Percentiles rank a stretch among this genome's conserved stretches.
phyloP scores from a whole-genome alignment of 2,113 vertebrate species.

The Stictonetta naevosa region DNA sequence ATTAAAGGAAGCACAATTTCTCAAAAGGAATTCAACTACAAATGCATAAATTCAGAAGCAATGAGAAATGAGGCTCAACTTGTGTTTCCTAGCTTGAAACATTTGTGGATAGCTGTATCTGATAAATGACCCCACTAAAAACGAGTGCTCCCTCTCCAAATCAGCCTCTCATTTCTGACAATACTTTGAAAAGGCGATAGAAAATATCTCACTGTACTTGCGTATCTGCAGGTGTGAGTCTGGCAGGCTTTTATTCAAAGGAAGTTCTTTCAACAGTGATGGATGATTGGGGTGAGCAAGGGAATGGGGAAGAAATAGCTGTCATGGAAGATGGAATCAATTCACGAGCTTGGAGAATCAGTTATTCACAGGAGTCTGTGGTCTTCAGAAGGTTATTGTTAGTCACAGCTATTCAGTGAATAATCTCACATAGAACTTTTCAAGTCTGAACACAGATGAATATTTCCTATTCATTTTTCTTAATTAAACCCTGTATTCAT shows the following conservation, averaged over 20 bases:
- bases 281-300: background rate
- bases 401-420: background rate
- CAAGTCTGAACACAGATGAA: background rate
- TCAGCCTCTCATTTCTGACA: background rate
- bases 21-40: background rate
- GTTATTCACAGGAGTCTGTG: background rate
- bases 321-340: background rate
- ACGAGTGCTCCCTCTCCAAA: no score
- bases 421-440: background rate
- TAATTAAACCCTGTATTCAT: background rate
- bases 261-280: background rate
- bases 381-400: background rate
- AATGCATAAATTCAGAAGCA: background rate
- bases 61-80: background rate
- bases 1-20: background rate
- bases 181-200: background rate
- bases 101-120: background rate
- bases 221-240: accelerated
- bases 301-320: background rate
- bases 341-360: background rate
- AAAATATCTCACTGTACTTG: background rate
- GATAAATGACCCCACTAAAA: background rate
- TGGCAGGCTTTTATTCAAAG: background rate
- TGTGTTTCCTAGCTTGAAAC: background rate
- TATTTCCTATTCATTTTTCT: background rate